Conservation (phyloP, 53 echinoderm and acorn worm species). For the Holothuria leucospilota region DNA sequence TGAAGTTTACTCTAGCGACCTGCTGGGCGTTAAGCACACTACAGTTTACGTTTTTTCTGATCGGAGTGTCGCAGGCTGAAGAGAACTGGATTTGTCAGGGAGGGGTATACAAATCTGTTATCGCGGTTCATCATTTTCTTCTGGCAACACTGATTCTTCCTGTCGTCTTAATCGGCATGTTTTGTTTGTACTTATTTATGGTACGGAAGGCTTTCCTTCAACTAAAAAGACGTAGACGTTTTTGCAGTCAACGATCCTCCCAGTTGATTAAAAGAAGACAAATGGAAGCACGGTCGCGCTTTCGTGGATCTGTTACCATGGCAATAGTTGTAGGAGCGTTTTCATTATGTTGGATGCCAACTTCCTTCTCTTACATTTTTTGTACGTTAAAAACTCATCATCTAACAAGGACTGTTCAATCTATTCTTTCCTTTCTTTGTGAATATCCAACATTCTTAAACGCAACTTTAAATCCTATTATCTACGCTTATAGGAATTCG, state of each 20-base stretch:
- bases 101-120: not conserved
- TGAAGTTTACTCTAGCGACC: not conserved
- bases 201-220: constrained; percentile 16
- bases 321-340: constrained; percentile 28
- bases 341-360: constrained; percentile 31
- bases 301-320: constrained; percentile 30
- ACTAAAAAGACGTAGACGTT: not conserved
- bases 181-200: constrained; percentile 28
- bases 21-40: not conserved
- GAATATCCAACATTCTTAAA: constrained; percentile 9
- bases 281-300: constrained; percentile 2
- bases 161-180: constrained; percentile 2
- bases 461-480: constrained; percentile 21
- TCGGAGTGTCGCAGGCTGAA: not conserved
- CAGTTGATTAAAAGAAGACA: constrained; percentile 11
- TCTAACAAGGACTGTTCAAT: not conserved
- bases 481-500: not conserved
- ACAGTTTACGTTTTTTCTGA: not conserved
- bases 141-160: not conserved
- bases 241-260: not conserved
- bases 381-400: not conserved
- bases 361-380: not conserved
- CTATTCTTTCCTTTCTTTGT: not conserved
- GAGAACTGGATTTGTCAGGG: constrained; percentile 25
- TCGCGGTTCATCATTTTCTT: not conserved